Percentiles rank a stretch among this genome's conserved stretches.
Evolutionary conservation across 2,797 vertebrate species (phyloP).

Genomic region (Sibirionetta formosa): DNA sequence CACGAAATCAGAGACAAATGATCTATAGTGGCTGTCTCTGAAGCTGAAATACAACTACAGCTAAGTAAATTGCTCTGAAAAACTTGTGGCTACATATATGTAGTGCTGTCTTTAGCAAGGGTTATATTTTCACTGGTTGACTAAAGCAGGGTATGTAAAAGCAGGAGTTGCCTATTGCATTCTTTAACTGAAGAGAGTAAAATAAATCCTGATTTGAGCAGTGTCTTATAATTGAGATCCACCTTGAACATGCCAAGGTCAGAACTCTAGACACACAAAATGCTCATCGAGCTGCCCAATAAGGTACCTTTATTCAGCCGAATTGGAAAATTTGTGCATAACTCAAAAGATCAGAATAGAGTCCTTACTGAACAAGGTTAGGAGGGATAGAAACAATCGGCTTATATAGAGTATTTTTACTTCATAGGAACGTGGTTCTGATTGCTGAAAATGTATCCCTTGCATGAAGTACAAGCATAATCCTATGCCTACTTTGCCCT

Average conservation of each 20-base stretch:
- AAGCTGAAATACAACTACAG: not conserved
- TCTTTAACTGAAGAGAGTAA: not conserved
- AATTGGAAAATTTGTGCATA: slow-evolving; percentile 56
- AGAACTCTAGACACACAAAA: slow-evolving; percentile 18
- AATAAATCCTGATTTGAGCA: not conserved
- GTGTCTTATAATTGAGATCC: slow-evolving; percentile 33
- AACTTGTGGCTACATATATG: not conserved
- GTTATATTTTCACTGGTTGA: not conserved
- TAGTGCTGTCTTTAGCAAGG: not conserved
- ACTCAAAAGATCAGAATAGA: slow-evolving; percentile 71
- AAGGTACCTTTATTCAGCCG: slow-evolving; percentile 72
- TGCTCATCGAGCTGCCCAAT: slow-evolving; percentile 18
- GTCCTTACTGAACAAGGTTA: slow-evolving; percentile 71
- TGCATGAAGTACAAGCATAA: slow-evolving; percentile 74
- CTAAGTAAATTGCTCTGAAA: not conserved
- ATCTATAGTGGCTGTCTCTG: not conserved
- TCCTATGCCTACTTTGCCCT: slow-evolving; percentile 80
- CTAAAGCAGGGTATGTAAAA: not conserved
- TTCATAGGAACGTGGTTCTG: slow-evolving; percentile 76
- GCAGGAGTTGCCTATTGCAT: not conserved
- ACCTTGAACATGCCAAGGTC: slow-evolving; percentile 30
- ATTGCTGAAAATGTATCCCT: slow-evolving; percentile 80
- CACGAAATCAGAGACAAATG: not conserved
- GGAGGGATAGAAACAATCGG: slow-evolving; percentile 75
- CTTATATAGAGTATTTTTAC: slow-evolving; percentile 76